phyloP scores from a whole-genome alignment of 2,113 vertebrate species.

The Limnothrissa miodon region DNA sequence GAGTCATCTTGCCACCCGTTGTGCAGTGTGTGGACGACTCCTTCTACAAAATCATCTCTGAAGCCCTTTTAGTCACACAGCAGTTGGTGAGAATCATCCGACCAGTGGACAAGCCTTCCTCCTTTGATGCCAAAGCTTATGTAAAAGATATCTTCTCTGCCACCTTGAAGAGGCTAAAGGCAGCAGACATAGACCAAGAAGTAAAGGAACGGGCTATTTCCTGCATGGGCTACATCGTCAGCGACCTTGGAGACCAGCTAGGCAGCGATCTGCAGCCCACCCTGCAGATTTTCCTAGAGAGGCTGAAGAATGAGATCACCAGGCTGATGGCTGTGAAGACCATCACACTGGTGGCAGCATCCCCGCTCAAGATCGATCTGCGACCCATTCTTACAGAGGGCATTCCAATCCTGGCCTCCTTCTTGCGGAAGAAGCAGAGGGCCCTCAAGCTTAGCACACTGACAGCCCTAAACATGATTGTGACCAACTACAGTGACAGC shows the following conservation, averaged over 20 bases:
- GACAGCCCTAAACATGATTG: conserved; percentile 78
- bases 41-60: conserved; percentile 89
- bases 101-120: conserved; percentile 67
- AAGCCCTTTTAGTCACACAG: conserved; percentile 85
- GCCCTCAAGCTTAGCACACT: conserved; percentile 81
- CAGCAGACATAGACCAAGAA: conserved; percentile 93
- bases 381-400: conserved; percentile 78
- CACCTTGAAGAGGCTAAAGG: conserved; percentile 81
- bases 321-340: conserved; percentile 84
- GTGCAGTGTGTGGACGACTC: conserved; percentile 81
- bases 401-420: conserved; percentile 83
- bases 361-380: conserved; percentile 80
- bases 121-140: conserved; percentile 77
- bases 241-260: conserved; percentile 82
- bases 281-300: conserved; percentile 84
- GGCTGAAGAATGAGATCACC: conserved; percentile 91
- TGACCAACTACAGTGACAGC: conserved; percentile 77
- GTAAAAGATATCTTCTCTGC: conserved; percentile 76
- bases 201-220: conserved; percentile 93
- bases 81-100: conserved; percentile 82
- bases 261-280: conserved; percentile 77
- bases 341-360: conserved; percentile 76
- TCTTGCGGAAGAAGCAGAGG: conserved; percentile 89
- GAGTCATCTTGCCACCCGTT: conserved; percentile 76
- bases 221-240: conserved; percentile 85